These are phyloP conservation scores for Hoplodrina ambigua DNA, from an alignment of 2,888 invertebrate genomes.

Conservation along the genomic window DNA sequence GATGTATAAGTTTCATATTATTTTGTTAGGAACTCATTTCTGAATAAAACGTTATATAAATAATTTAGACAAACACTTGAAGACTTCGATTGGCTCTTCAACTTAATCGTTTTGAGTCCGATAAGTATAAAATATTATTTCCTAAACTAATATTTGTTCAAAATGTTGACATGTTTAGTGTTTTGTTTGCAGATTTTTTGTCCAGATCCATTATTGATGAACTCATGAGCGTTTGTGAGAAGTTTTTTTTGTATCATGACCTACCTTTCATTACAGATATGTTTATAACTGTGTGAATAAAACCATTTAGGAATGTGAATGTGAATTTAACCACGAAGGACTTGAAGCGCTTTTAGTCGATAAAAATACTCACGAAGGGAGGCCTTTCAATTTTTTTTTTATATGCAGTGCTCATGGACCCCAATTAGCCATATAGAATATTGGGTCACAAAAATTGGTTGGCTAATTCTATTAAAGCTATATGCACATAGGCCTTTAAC, in stretches of 20 bases:
- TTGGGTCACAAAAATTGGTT: no score
- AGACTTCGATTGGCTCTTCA: slow-evolving; percentile 31
- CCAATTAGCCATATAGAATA: no score
- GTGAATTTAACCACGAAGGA: neutral
- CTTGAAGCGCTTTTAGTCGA: neutral
- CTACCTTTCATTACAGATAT: neutral
- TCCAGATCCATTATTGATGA: slow-evolving; percentile 14
- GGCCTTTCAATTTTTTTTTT: no score
- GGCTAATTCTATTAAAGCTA: no score
- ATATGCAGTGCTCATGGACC: no score
- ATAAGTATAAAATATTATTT: slow-evolving; percentile 35
- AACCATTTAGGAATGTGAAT: no score
- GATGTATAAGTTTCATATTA: slow-evolving; percentile 3
- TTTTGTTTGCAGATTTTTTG: slow-evolving; percentile 40
- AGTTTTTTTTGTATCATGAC: slow-evolving; percentile 3
- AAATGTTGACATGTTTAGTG: slow-evolving; percentile 57
- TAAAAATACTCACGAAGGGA: no score
- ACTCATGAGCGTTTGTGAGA: neutral
- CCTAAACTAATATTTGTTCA: slow-evolving; percentile 52
- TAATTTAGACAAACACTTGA: slow-evolving; percentile 27
- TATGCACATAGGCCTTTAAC: no score
- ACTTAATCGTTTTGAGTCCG: slow-evolving; percentile 27
- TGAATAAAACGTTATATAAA: slow-evolving; percentile 19
- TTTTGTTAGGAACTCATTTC: slow-evolving; percentile 24
- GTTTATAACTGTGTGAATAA: no score